phyloP scores from a whole-genome alignment of 2,888 invertebrate species.

The Allolobophora icterica region DNA sequence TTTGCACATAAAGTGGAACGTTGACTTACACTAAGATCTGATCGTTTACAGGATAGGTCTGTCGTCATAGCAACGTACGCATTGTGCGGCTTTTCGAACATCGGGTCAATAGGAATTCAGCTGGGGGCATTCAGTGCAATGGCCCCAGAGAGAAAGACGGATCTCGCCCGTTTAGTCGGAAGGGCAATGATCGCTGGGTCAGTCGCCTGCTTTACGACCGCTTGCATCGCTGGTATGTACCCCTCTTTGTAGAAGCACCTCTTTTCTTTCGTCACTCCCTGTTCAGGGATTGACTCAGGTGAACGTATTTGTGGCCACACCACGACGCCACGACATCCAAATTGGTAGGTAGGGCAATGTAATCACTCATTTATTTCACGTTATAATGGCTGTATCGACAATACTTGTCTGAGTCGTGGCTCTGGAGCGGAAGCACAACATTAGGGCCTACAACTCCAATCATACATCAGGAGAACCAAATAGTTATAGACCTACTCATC shows the following conservation, averaged over 20 bases:
- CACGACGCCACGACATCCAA: no score
- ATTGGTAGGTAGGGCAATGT: no score
- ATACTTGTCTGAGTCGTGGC: no score
- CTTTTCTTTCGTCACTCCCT: no score
- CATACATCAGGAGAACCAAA: no score
- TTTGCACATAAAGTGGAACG: background rate
- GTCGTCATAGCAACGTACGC: slow-evolving; percentile 54
- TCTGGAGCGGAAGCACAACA: no score
- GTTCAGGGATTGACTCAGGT: no score
- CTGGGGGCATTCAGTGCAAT: slow-evolving; percentile 51
- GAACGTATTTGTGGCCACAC: no score
- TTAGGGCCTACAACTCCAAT: no score
- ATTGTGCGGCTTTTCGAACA: slow-evolving; percentile 55
- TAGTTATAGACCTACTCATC: no score
- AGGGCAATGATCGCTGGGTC: slow-evolving; percentile 64
- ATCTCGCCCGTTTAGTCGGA: slow-evolving; percentile 49
- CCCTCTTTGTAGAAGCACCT: background rate
- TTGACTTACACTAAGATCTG: background rate
- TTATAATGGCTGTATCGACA: no score
- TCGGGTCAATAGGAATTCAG: slow-evolving; percentile 52
- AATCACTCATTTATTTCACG: no score
- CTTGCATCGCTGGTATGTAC: slow-evolving; percentile 58
- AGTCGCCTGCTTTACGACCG: slow-evolving; percentile 64
- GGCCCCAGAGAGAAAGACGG: slow-evolving; percentile 49
- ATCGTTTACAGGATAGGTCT: slow-evolving; percentile 44